Conservation (phyloP, 2,888 invertebrate species). For the Lamellibrachia columna region DNA sequence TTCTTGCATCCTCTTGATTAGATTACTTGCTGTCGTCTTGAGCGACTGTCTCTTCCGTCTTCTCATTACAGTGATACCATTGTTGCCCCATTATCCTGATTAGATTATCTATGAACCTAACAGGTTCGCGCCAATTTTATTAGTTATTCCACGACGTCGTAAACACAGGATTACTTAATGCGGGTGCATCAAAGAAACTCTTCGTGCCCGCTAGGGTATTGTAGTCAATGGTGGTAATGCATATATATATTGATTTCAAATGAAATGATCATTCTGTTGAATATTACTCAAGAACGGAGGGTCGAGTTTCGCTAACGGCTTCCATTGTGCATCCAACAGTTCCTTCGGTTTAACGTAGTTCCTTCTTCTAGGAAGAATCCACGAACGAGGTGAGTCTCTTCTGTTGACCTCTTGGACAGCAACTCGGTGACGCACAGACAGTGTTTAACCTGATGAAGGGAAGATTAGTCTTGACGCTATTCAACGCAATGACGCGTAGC, state of each 20-base stretch:
- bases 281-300: background rate
- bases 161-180: background rate
- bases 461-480: background rate
- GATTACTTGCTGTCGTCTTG: background rate
- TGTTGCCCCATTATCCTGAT: slow-evolving; percentile 10
- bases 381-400: background rate
- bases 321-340: background rate
- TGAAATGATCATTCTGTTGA: background rate
- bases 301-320: background rate
- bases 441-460: background rate
- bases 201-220: background rate
- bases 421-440: background rate
- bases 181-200: background rate
- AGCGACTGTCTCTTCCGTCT: background rate
- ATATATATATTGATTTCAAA: background rate
- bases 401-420: background rate
- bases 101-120: background rate
- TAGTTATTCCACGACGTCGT: background rate
- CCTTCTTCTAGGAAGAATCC: background rate
- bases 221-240: background rate
- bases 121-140: background rate
- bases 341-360: background rate
- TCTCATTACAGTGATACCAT: background rate
- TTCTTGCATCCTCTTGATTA: background rate
- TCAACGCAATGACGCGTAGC: background rate